Base-by-base conservation (phyloP, 2,888 invertebrate genomes). In the Polia nebulosa region DNA sequence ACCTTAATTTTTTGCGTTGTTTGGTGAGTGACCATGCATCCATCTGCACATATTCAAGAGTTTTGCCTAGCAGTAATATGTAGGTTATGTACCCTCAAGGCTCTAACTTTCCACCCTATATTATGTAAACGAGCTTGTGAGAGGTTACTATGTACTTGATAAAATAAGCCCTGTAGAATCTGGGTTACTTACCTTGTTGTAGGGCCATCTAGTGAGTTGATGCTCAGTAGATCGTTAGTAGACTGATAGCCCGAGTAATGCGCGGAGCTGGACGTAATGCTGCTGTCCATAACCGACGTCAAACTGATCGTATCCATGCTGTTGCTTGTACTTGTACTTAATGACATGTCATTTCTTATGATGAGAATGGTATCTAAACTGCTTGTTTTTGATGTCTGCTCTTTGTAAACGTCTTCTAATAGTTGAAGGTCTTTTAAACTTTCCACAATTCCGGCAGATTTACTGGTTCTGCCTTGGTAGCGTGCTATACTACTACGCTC, bases 301-400 rank as follows among this genome's bases (percentile, higher is more conserved):
- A 86, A 58, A 70, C 89, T 89, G 22, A 87, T 79, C 17, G 85
- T 83, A 15, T 72, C 74, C 20, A 78, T 59, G 41, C 76, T 80
- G 17, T 76, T 75, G 41, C 76, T 82, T 11, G 72, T 67, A 27
- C 70, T 60, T 11, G 85, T 79, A 13, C 86, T 85, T 17, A 90
- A 57, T 2, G 88, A 89, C 4, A 88, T 86, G n/a, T 89, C 87
- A 53, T 86, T 89, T 72, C 84, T 85, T 32, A 86, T 58, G 11
- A 87, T 53, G 17, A 85, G 56, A 57, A 87, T 74, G 8, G 90
- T 88, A 61, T 86, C 81, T 17, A 80, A 80, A 68, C 87, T 90
- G 57, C 85, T 74, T 49, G 8, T 27, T n/a, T 41, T 57, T 41
- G 25, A 41, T n/a, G 7, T n/a, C 7, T 45, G 29, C 5, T 9